Conservation (phyloP, 2,113 vertebrate species). For the Himantopus leucocephalus region DNA sequence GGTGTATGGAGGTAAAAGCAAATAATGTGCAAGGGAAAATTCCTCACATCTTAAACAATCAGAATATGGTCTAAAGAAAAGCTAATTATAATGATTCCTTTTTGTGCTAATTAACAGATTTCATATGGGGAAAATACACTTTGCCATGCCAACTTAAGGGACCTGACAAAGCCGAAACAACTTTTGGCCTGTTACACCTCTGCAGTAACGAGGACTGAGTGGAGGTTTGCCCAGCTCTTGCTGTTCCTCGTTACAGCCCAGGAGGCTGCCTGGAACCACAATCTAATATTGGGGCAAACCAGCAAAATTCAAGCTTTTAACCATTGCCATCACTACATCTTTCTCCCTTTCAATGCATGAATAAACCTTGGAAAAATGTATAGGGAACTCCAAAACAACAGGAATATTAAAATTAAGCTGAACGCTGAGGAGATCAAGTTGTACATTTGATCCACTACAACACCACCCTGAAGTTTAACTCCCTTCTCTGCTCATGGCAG, state of each 20-base stretch:
- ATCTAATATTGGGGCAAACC: not conserved
- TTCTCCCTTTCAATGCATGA: not conserved
- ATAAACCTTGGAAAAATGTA: not conserved
- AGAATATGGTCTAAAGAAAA: not conserved
- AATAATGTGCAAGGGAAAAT: not conserved
- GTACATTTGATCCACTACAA: not conserved
- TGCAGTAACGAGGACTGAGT: not conserved
- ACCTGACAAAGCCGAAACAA: not conserved
- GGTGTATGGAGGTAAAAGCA: not conserved
- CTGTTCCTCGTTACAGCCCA: not conserved
- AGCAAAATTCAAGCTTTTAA: not conserved
- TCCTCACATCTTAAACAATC: not conserved
- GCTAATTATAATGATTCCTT: not conserved
- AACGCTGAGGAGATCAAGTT: not conserved
- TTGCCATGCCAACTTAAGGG: not conserved
- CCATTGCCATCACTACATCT: not conserved
- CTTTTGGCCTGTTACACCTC: not conserved
- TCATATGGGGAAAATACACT: not conserved
- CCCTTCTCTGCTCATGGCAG: not conserved
- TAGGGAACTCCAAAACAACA: not conserved
- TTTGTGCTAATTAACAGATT: not conserved
- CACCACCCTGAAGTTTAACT: not conserved
- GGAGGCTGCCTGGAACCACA: not conserved
- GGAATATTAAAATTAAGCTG: not conserved
- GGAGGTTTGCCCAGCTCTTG: not conserved